Percentiles rank a stretch among this genome's conserved stretches.
Conservation (phyloP, 2,888 invertebrate species). For the Phorcus lineatus region DNA sequence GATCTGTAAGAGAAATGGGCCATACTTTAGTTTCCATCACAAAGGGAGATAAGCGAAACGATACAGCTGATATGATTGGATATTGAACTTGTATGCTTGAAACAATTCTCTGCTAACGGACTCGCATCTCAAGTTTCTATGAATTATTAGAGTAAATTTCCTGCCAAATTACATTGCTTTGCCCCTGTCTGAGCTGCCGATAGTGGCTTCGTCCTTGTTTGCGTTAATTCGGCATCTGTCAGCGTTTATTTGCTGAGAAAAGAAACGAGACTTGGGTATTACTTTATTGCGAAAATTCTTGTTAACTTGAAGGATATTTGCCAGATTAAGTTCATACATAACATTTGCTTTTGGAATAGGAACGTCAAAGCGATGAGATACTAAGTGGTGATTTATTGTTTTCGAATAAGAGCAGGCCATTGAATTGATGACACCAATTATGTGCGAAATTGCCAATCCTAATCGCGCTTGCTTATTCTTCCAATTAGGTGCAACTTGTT, state of each 20-base stretch:
- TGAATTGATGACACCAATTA: slow-evolving; percentile 43
- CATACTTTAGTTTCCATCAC: too few relatives aligned
- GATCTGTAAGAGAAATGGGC: too few relatives aligned
- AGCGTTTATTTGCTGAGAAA: slow-evolving; percentile 24
- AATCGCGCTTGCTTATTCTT: slow-evolving; percentile 28
- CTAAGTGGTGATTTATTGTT: slow-evolving; percentile 59
- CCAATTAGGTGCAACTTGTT: slow-evolving; percentile 36
- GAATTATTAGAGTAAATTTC: slow-evolving; percentile 20
- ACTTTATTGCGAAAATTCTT: slow-evolving; percentile 21
- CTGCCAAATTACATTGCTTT: background rate
- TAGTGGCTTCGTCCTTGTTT: background rate
- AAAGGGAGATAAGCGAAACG: background rate
- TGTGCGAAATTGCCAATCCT: slow-evolving; percentile 29
- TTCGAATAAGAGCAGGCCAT: slow-evolving; percentile 55
- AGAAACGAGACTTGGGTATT: slow-evolving; percentile 20
- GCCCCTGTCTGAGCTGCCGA: background rate
- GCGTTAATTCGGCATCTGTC: slow-evolving; percentile 16
- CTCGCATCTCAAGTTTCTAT: background rate
- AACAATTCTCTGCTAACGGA: slow-evolving; percentile 14
- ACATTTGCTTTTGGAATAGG: slow-evolving; percentile 28
- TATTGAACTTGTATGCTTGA: background rate
- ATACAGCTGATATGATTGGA: background rate
- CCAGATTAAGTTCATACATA: slow-evolving; percentile 24
- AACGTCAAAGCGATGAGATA: slow-evolving; percentile 21
- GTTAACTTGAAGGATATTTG: slow-evolving; percentile 23